Evolutionary conservation across 1,140 invertebrate genomes (phyloP).

Genomic region (Nebria ingens): DNA sequence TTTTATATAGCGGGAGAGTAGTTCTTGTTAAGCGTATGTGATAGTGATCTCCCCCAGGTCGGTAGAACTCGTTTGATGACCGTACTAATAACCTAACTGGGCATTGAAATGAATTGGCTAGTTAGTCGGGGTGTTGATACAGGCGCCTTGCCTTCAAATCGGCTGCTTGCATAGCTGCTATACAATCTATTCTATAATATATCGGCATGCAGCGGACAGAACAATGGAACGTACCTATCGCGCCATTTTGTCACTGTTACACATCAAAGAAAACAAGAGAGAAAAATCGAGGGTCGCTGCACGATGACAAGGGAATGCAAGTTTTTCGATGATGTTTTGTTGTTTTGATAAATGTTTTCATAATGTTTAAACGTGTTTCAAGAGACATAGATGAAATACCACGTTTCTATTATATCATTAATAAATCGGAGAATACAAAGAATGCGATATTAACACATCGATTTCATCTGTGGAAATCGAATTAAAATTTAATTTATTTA

Average conservation of each 20-base stretch:
- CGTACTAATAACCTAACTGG: not conserved
- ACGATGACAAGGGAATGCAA: not conserved
- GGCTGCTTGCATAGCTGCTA: not conserved
- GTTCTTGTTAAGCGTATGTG: not conserved
- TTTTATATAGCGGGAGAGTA: too few relatives aligned
- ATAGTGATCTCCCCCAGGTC: not conserved
- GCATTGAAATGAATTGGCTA: not conserved
- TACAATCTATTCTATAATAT: not conserved
- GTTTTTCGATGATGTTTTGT: not conserved
- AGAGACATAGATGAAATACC: not conserved
- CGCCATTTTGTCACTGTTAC: not conserved
- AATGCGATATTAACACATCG: too few relatives aligned
- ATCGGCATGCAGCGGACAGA: not conserved
- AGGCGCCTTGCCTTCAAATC: not conserved
- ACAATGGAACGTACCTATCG: too few relatives aligned
- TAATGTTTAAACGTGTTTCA: slow-evolving; percentile 3
- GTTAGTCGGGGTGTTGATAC: not conserved
- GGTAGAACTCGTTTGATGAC: not conserved
- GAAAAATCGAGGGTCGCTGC: not conserved
- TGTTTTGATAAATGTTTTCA: slow-evolving; percentile 3
- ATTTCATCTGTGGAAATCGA: too few relatives aligned
- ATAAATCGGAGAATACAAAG: not conserved
- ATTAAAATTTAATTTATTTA: too few relatives aligned
- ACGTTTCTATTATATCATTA: not conserved
- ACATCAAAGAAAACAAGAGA: not conserved